These are phyloP conservation scores for Mastacembelus armatus DNA, from an alignment of 2,797 vertebrate genomes.

Conservation along the genomic window DNA sequence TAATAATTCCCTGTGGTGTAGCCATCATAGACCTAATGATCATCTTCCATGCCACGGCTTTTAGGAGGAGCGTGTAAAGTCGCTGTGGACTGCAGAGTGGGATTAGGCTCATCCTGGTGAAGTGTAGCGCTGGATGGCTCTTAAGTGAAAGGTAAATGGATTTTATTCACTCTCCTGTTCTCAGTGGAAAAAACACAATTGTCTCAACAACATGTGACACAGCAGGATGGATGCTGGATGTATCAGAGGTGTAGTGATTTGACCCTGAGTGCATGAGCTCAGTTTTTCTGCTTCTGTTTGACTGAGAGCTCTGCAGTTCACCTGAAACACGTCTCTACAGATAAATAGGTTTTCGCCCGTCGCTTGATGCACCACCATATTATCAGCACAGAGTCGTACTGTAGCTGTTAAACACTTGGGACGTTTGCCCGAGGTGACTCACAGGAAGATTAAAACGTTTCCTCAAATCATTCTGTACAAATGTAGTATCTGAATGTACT, in stretches of 20 bases:
- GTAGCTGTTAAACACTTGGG: slow-evolving; percentile 11
- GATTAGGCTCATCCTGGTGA: slow-evolving; percentile 70
- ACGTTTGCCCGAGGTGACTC: slow-evolving; percentile 31
- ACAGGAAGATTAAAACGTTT: slow-evolving; percentile 18
- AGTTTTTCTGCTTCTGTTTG: neutral
- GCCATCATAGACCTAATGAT: slow-evolving; percentile 60
- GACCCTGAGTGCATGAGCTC: neutral
- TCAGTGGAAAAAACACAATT: slow-evolving; percentile 26
- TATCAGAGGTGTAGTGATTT: slow-evolving; percentile 1
- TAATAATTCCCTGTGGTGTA: slow-evolving; percentile 48
- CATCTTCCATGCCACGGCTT: slow-evolving; percentile 57
- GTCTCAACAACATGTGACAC: slow-evolving; percentile 38
- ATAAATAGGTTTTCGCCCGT: neutral
- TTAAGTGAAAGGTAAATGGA: slow-evolving; percentile 58
- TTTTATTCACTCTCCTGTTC: slow-evolving; percentile 40
- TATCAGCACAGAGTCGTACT: neutral
- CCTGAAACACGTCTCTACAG: neutral
- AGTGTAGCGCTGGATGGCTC: slow-evolving; percentile 48
- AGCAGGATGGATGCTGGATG: neutral
- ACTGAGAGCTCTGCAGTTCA: neutral
- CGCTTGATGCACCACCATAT: slow-evolving; percentile 4
- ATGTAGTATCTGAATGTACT: neutral
- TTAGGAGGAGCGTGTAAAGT: slow-evolving; percentile 51
- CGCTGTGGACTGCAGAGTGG: slow-evolving; percentile 62
- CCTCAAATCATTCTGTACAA: slow-evolving; percentile 1